A percentile compares a stretch with the other conserved stretches of the same genome.
Conservation (phyloP, 2,888 invertebrate species). For the Muschampia plurimacula region DNA sequence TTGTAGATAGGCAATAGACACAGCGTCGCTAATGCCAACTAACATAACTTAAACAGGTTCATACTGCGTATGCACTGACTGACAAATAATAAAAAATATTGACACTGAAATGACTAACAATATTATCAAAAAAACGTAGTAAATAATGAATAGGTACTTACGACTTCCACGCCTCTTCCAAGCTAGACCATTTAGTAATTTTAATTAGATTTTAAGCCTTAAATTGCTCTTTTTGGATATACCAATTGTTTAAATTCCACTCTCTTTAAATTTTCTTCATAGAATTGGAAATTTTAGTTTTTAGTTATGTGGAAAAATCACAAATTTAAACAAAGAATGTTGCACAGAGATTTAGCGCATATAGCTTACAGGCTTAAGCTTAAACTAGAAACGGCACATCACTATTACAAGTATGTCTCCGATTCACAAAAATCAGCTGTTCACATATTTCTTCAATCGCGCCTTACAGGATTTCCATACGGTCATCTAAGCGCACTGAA, state of each 20-base stretch:
- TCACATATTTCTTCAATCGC: slow-evolving; percentile 65
- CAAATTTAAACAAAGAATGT: slow-evolving; percentile 46
- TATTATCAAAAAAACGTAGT: not conserved
- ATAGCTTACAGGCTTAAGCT: slow-evolving; percentile 18
- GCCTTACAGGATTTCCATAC: slow-evolving; percentile 63
- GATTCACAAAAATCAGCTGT: slow-evolving; percentile 64
- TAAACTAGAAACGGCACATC: slow-evolving; percentile 40
- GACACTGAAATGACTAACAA: not conserved
- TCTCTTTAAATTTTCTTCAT: not conserved
- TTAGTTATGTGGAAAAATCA: slow-evolving; percentile 16
- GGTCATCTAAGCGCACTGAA: slow-evolving; percentile 76
- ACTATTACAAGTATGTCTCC: slow-evolving; percentile 37
- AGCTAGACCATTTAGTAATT: slow-evolving; percentile 14
- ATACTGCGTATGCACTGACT: not conserved
- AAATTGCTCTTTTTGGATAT: not conserved
- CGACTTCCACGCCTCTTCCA: slow-evolving; percentile 20
- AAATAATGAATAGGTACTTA: slow-evolving; percentile 18
- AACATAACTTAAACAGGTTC: slow-evolving; percentile 16
- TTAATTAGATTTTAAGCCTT: not conserved
- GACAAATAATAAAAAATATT: not conserved
- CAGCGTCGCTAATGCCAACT: slow-evolving; percentile 5
- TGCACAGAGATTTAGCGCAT: slow-evolving; percentile 43
- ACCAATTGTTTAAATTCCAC: too few relatives aligned
- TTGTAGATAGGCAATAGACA: slow-evolving; percentile 9
- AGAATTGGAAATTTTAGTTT: not conserved